Conservation (phyloP, 2,888 invertebrate genomes). For the Chrysomela aeneicollis region DNA sequence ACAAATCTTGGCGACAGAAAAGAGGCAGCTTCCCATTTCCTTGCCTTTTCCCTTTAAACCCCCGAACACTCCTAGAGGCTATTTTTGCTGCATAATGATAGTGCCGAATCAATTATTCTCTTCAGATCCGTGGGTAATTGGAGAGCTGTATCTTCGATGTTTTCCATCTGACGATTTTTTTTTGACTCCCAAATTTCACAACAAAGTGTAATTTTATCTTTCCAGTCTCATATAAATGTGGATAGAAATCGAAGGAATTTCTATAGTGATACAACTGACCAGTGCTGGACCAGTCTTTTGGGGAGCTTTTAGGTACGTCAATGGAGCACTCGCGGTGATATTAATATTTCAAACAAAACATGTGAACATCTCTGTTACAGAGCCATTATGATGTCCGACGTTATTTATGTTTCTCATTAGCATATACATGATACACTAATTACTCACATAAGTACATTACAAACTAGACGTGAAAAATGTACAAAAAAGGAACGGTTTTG, state of each 20-base stretch:
- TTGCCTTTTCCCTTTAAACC: slow-evolving; percentile 24
- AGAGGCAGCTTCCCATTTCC: slow-evolving; percentile 40
- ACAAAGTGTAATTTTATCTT: no score
- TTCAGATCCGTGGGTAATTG: no score
- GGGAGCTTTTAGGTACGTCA: no score
- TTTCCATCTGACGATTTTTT: no score
- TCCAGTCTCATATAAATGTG: no score
- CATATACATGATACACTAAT: slow-evolving; percentile 44
- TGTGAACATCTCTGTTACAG: slow-evolving; percentile 42
- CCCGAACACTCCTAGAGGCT: slow-evolving; percentile 34
- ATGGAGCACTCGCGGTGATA: slow-evolving; percentile 20
- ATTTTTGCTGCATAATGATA: no score
- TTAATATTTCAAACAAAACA: slow-evolving; percentile 49
- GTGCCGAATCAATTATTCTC: no score
- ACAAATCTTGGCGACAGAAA: slow-evolving; percentile 57
- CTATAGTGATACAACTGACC: no score
- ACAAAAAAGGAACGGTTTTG: background rate
- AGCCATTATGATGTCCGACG: slow-evolving; percentile 40
- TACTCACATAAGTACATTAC: slow-evolving; percentile 46
- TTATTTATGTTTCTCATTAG: slow-evolving; percentile 44
- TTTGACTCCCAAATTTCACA: no score
- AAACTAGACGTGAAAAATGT: slow-evolving; percentile 21
- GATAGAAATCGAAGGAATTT: no score
- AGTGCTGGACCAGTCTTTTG: no score
- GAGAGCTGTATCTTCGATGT: no score